Base-by-base conservation (phyloP, 92 coral and sea anemone genomes). In the Porites cylindrica region DNA sequence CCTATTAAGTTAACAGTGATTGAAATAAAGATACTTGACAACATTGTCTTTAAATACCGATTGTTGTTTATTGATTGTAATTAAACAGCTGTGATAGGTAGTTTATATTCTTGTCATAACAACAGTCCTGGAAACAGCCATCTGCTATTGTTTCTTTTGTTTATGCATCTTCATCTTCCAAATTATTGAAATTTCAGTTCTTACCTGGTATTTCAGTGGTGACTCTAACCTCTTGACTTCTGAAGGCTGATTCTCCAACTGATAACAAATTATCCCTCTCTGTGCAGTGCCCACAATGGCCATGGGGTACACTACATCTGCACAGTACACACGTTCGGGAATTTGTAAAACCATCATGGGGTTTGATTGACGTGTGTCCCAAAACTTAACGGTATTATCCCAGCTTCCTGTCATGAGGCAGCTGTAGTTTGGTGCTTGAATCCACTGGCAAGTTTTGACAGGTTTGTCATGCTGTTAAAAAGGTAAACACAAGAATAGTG, bases 241-340 rank as follows among this genome's bases (percentile, higher is more conserved):
- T 10, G 97, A 86, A 11, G 99, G 99, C 64, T 93, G 96, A 72
- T 93, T 96, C 80, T 96, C 99, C 60, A 96, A 82, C 79, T 95
- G 97, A 82, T 96, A 96, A 68, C 99, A 96, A 64, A 96, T 92
- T 26, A 96, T 93, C 24, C 99, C 99, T 51, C 99, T 82, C 81
- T 96, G 99, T 10, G 99, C 99, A 8, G 99, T 96, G 66, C 99
- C 99, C 1, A 96, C 94, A 66, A 96, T 96, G 29, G 99, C 99
- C 99, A 96, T 96, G 61, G 99, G 99, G 78, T 96, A 96, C 62
- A 93, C 98, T 19, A 96, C 95, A 79, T 96, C 99, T 9, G 99
- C 99, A 90, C 99, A 96, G 81, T 96, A 96, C 66, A 98, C 96
- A 24, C 99, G 83, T 70, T 96, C 99, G 0, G 99, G 99, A 53